Percentiles rank a stretch among this genome's conserved stretches.
Conservation (phyloP, 2,113 vertebrate genomes). For the Rynchops niger region DNA sequence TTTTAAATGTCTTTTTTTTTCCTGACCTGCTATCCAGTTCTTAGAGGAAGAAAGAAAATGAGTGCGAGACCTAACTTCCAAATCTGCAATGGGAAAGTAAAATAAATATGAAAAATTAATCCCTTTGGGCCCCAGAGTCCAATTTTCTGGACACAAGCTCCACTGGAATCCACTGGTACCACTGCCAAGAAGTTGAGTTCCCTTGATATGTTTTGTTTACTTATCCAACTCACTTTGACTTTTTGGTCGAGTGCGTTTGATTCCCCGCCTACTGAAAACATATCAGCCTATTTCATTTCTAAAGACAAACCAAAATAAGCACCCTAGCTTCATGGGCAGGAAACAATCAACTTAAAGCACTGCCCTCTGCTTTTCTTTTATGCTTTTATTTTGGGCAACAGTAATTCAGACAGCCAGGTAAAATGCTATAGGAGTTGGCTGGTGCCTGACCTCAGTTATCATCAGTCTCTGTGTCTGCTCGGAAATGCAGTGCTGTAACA, state of each 20-base stretch:
- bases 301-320: neutral
- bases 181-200: conserved; percentile 30
- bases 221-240: conserved; percentile 12
- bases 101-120: conserved; percentile 66
- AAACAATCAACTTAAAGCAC: neutral
- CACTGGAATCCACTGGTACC: conserved; percentile 23
- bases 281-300: neutral
- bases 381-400: neutral
- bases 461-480: neutral
- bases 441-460: neutral
- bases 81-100: conserved; percentile 21
- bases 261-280: neutral
- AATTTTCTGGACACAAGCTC: conserved; percentile 40
- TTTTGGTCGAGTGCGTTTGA: neutral
- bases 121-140: neutral
- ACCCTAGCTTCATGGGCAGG: neutral
- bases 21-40: neutral
- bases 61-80: conserved; percentile 5
- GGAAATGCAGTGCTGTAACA: neutral
- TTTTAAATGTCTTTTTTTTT: neutral
- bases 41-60: conserved; percentile 2
- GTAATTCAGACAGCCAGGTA: neutral
- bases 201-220: conserved; percentile 11
- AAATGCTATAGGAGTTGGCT: neutral
- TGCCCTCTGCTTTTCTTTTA: neutral